A percentile compares a stretch with the other conserved stretches of the same genome.
phyloP scores from a whole-genome alignment of 2,888 invertebrate species.

The Scrobipalpa costella region DNA sequence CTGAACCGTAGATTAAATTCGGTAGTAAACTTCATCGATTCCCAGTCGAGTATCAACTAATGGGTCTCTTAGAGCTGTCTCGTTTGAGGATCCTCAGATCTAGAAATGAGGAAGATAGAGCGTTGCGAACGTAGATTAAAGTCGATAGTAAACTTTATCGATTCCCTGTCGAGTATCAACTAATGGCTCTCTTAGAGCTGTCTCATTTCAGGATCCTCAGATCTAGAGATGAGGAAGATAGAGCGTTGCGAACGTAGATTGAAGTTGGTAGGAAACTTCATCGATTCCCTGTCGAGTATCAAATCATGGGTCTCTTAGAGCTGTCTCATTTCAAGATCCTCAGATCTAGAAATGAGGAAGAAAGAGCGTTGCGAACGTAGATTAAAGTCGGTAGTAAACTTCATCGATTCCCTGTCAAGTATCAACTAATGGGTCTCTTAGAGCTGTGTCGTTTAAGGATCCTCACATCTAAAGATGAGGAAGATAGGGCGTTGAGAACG shows the following conservation, averaged over 20 bases:
- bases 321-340: background rate
- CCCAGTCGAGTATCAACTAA: background rate
- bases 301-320: background rate
- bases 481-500: constrained; percentile 15
- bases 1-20: constrained; percentile 37
- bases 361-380: constrained; percentile 26
- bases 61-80: background rate
- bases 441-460: background rate
- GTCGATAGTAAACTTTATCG: background rate
- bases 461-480: background rate
- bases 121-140: background rate
- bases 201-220: background rate
- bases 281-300: background rate
- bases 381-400: constrained; percentile 33
- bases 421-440: constrained; percentile 2
- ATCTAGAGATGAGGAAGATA: background rate
- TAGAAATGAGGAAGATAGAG: background rate
- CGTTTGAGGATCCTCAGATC: background rate
- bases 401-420: constrained; percentile 21
- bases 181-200: background rate
- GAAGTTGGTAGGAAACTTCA: constrained; percentile 27
- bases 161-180: background rate
- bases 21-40: constrained; percentile 19
- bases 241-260: constrained; percentile 32
- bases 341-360: background rate